Conservation (phyloP, 2,888 invertebrate species). For the Arge pagana region DNA sequence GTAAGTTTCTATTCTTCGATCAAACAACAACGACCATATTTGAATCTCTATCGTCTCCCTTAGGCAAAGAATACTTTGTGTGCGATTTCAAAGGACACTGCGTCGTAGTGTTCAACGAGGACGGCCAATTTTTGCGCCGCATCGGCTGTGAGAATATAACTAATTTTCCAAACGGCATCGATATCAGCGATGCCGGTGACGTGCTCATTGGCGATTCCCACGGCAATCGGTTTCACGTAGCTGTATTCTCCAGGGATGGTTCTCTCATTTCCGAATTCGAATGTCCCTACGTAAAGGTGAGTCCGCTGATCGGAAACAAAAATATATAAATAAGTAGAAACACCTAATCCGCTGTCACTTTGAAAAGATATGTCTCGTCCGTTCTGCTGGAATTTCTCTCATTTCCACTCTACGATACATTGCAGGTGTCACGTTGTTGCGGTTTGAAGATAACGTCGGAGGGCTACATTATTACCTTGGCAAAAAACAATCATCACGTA, state of each 20-base stretch:
- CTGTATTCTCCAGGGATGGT: conserved; percentile 91
- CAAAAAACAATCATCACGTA: conserved; percentile 98
- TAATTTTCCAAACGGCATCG: conserved; percentile 97
- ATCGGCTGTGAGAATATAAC: conserved; percentile 96
- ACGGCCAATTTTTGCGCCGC: conserved; percentile 87
- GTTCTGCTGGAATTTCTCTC: too few species aligned
- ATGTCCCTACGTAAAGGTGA: conserved; percentile 95
- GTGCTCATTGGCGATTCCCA: conserved; percentile 96
- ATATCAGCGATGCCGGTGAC: conserved; percentile 96
- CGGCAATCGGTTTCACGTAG: conserved; percentile 96
- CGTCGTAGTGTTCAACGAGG: conserved; percentile 93
- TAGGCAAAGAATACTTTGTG: conserved; percentile 91
- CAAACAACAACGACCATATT: background rate
- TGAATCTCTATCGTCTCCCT: conserved; percentile 32
- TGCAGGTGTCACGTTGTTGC: conserved; percentile 96
- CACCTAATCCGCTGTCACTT: background rate
- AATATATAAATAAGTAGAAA: background rate
- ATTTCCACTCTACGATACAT: too few species aligned
- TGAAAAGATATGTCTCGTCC: background rate
- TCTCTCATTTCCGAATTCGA: conserved; percentile 89
- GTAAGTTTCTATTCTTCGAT: conserved; percentile 58
- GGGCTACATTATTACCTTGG: conserved; percentile 93
- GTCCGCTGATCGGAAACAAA: conserved; percentile 29
- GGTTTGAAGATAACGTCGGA: conserved; percentile 96
- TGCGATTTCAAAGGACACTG: conserved; percentile 99